Base-by-base conservation (phyloP, 2,797 vertebrate species). In the Chaetophractus vellerosus region DNA sequence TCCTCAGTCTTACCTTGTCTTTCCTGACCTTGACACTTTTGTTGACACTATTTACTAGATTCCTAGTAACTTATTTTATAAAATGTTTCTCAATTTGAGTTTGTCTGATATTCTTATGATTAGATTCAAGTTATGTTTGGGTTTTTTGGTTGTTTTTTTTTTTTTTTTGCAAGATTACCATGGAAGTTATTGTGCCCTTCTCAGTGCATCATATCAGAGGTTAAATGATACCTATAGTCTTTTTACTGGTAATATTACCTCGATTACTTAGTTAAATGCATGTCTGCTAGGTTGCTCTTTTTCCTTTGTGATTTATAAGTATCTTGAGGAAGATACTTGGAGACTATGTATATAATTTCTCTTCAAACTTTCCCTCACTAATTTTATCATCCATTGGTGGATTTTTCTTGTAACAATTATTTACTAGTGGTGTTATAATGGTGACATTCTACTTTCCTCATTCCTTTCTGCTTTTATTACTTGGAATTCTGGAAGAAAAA, bases 401-500 rank as follows among this genome's bases (percentile, higher is more conserved):
- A 50, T 72, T 33, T 94, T 90, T 16, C 52, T 28, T 74, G 0
- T 52, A 66, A 69, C 7, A 81, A 7, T 87, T 69, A 75, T 45
- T 91, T 87, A 45, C 59, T 84, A 8, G 19, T 89, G 64, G 14
- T 83, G 2, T 93, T 94, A 24, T 91, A 80, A 52, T 76, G 76
- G 19, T 72, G n/a, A 24, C 68, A 83, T 71, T 90, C 74, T 91
- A 19, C 71, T 93, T 90, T 31, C 91, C 24, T 76, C 21, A 61
- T 75, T 92, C 36, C 63, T 90, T 55, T 55, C 6, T 76, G 41
- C 23, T 92, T 93, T 93, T 83, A 79, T 83, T 88, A 66, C 48
- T 89, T 91, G 48, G n/a, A 91, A 92, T 93, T 88, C 55, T 61
- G 4, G 75, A 86, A 94, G 94, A 82, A 89, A 68, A 81, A 6